Conservation (phyloP, 2,113 vertebrate species). For the Microcebus griseorufus region DNA sequence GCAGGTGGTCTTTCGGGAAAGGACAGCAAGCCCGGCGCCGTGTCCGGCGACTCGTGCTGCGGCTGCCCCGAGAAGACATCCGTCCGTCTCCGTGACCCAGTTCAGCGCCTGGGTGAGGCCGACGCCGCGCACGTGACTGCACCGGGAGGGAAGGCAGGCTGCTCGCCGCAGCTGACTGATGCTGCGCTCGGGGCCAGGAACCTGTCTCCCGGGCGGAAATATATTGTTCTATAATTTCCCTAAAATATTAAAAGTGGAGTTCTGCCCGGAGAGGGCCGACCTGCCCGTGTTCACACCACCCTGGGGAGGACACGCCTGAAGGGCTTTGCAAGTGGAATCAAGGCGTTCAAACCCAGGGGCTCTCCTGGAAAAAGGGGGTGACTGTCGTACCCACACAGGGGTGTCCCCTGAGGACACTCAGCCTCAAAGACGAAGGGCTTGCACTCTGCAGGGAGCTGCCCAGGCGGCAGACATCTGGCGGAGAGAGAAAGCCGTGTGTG, state of each 20-base stretch:
- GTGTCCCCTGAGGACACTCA: rapidly evolving
- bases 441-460: rapidly evolving
- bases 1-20: rapidly evolving
- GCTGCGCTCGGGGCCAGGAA: slow-evolving; percentile 59
- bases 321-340: background rate
- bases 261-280: background rate
- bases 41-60: rapidly evolving
- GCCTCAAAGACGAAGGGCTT: background rate
- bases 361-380: rapidly evolving
- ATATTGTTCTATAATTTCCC: slow-evolving; percentile 67
- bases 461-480: too few relatives aligned
- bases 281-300: background rate
- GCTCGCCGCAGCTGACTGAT: background rate
- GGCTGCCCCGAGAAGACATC: rapidly evolving
- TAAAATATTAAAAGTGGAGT: slow-evolving; percentile 61
- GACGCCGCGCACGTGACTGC: background rate
- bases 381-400: rapidly evolving
- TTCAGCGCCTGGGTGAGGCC: background rate
- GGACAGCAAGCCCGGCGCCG: rapidly evolving
- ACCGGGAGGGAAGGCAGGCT: background rate
- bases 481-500: rapidly evolving
- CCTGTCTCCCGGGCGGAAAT: slow-evolving; percentile 48
- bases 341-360: background rate
- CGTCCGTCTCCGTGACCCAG: background rate
- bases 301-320: background rate